phyloP scores from a whole-genome alignment of 2,797 vertebrate species.

The Choloepus didactylus region DNA sequence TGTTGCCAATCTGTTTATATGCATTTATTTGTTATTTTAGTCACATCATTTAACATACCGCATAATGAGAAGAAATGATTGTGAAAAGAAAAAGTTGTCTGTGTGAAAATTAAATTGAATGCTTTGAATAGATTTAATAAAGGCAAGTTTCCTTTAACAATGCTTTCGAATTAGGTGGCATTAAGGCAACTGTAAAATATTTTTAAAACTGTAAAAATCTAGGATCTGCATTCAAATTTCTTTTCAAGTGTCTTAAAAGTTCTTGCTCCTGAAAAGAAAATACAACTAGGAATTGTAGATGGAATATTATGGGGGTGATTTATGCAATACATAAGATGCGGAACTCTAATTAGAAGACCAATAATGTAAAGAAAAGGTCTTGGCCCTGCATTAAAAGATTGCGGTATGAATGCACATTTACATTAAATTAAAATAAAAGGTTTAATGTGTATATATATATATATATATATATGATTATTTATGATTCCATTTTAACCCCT shows the following conservation, averaged over 20 bases:
- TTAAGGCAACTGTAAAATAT: background rate
- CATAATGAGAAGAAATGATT: background rate
- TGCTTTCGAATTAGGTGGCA: constrained; percentile 34
- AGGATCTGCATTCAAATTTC: constrained; percentile 50
- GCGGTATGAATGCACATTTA: constrained; percentile 49
- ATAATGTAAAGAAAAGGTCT: constrained; percentile 12
- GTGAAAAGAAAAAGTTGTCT: background rate
- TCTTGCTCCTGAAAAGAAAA: constrained; percentile 44
- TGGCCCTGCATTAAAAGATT: background rate
- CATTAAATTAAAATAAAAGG: constrained; percentile 61
- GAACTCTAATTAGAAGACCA: constrained; percentile 39
- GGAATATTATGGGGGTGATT: background rate
- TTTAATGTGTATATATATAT: constrained; percentile 18
- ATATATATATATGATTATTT: constrained; percentile 8
- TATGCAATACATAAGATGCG: constrained; percentile 34
- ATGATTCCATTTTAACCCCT: constrained; percentile 62
- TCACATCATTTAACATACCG: background rate
- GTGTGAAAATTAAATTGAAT: constrained; percentile 4
- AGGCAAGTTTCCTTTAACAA: constrained; percentile 34
- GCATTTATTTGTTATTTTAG: constrained; percentile 37
- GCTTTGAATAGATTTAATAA: constrained; percentile 58
- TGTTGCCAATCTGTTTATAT: background rate
- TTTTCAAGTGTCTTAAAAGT: constrained; percentile 36
- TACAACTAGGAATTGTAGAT: constrained; percentile 23
- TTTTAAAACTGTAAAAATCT: background rate